Conservation (phyloP, 2,888 invertebrate species). For the Actias luna region DNA sequence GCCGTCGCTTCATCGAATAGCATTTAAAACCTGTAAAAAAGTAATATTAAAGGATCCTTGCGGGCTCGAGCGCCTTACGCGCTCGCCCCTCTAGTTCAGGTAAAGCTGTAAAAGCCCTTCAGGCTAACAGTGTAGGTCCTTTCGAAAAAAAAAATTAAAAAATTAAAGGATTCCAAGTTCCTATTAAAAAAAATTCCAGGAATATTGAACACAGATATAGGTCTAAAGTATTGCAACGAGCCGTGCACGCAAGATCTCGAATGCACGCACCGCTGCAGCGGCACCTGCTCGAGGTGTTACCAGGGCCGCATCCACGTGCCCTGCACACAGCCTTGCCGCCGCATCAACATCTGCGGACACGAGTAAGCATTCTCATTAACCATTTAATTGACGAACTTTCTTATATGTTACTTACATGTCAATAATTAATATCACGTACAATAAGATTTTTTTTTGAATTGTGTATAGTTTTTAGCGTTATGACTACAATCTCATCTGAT, state of each 20-base stretch:
- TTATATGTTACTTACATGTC: not conserved
- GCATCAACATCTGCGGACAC: slow-evolving; percentile 83
- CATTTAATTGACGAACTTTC: not conserved
- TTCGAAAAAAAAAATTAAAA: not conserved
- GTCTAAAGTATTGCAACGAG: slow-evolving; percentile 61
- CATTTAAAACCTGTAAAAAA: no score
- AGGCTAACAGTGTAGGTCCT: no score
- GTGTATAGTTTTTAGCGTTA: no score
- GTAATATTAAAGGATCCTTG: no score
- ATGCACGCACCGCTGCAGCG: slow-evolving; percentile 78
- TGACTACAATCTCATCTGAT: no score
- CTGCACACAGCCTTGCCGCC: slow-evolving; percentile 80
- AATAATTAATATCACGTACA: not conserved
- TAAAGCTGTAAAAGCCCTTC: no score
- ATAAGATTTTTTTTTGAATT: no score
- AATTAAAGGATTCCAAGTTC: not conserved
- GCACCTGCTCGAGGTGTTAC: slow-evolving; percentile 79
- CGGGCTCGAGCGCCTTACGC: no score
- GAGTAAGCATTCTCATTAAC: slow-evolving; percentile 49
- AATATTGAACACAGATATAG: slow-evolving; percentile 24
- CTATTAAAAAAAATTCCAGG: no score
- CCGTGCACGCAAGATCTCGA: slow-evolving; percentile 64
- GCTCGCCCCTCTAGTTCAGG: no score
- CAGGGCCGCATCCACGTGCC: slow-evolving; percentile 83
- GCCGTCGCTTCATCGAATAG: no score